Base-by-base conservation (phyloP, 1,140 invertebrate genomes). In the Bombyx mori region DNA sequence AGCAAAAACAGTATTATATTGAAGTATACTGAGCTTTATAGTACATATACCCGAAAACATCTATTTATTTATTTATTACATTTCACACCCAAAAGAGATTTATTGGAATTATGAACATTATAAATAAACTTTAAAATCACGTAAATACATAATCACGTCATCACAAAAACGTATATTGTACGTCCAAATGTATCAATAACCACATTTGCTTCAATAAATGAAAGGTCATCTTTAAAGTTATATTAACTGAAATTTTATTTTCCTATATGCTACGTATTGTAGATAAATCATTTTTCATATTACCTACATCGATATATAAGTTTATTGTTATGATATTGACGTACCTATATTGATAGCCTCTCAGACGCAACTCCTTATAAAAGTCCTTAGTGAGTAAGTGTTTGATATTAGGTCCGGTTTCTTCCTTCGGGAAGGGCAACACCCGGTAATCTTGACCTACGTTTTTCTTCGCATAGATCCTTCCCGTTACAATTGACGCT, bases 341-440 rank as follows among this genome's bases (percentile, higher is more conserved):
- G 64, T 72, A 90, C 89, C 90, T 91, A 83, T 99, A 99, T 61
- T 98, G 93, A 76, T 99, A 99, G 1, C 98, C 98, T 69, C 97
- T 90, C 0, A 98, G 89, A 69, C 93, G 90, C 1, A 99, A 82
- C 81, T 98, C 97, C 75, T 98, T 98, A 79, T 99, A 99, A 54
- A 98, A 91, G 76, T 99, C 97, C 54, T 92, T 92, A 0, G 86
- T 88, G 0, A 89, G 88, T 54, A 92, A 7, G 75, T 89, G 9
- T 79, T 89, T 71, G 82, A 88, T 66, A 66, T 85, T 58, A 60
- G 89, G 79, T 62, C 89, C 82, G 3, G 66, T 77, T 6, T 78
- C 61, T 59, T 90, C 85, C 7, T 90, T 65, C 10, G 76, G 63
- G 35, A 73, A 61, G 12, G 70, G 80, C n/a, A 80, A 84, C 55